A percentile compares a stretch with the other conserved stretches of the same genome.
Evolutionary conservation across 2,113 vertebrate genomes (phyloP).

Genomic region (Myocastor coypus): DNA sequence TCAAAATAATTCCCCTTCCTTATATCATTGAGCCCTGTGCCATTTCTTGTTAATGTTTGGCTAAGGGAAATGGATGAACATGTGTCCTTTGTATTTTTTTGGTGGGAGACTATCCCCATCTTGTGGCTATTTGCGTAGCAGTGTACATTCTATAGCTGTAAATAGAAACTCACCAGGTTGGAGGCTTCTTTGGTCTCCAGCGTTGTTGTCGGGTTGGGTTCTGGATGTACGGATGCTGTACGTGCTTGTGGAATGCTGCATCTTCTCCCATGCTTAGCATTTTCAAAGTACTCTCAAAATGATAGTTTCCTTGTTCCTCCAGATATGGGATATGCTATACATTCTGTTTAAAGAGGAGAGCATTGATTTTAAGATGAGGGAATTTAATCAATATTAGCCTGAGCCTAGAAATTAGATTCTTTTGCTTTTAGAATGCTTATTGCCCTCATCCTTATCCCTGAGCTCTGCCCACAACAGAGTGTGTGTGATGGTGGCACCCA

Average conservation of each 20-base stretch:
- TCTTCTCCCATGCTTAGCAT: neutral
- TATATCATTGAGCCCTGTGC: neutral
- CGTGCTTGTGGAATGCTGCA: neutral
- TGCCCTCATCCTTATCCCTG: rapidly evolving
- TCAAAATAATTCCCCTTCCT: constrained; percentile 27
- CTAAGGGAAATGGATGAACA: neutral
- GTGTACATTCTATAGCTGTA: neutral
- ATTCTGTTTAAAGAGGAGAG: neutral
- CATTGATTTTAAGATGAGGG: neutral
- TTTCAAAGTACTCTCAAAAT: neutral
- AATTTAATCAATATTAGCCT: neutral
- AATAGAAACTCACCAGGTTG: neutral
- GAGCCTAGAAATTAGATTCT: neutral
- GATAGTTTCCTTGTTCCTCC: constrained; percentile 31
- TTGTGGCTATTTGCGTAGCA: constrained; percentile 54
- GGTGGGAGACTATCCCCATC: constrained; percentile 48
- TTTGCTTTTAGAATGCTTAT: neutral
- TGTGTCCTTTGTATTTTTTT: neutral
- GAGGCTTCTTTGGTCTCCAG: neutral
- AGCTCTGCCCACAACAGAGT: neutral
- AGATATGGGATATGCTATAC: neutral
- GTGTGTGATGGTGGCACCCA: neutral
- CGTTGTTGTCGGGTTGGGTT: neutral
- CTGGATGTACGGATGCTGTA: neutral
- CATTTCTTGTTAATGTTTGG: constrained; percentile 32